Evolutionary conservation across 1,140 invertebrate genomes (phyloP).

Genomic region (Leptonema lineaticorne): DNA sequence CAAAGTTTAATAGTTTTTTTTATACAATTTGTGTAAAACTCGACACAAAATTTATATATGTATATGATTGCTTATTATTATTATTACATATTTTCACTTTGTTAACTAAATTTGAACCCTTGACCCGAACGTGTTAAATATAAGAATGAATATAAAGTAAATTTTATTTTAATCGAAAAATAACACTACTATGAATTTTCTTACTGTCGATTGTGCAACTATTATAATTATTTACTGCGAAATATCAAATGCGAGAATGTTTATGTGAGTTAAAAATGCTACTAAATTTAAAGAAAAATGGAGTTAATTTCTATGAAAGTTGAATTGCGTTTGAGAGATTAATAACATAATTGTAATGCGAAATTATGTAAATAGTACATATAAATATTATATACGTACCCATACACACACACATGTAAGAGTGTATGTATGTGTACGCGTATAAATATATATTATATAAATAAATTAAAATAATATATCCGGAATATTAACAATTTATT

Average conservation of each 20-base stretch:
- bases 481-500: conserved; percentile 40
- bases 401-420: conserved; percentile 12
- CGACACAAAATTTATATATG: conserved; percentile 6
- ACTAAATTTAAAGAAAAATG: no score
- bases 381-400: neutral
- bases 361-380: conserved; percentile 32
- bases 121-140: no score
- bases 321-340: conserved; percentile 39
- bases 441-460: conserved; percentile 31
- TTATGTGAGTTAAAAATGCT: conserved; percentile 12
- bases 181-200: neutral
- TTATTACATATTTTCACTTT: no score
- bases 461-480: conserved; percentile 41
- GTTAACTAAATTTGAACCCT: no score
- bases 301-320: conserved; percentile 41
- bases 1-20: no score
- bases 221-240: conserved; percentile 7
- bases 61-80: neutral
- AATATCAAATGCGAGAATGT: conserved; percentile 17
- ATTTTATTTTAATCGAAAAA: neutral
- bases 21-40: neutral
- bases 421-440: neutral
- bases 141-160: no score
- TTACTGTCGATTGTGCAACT: conserved; percentile 8
- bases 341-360: conserved; percentile 35